These are phyloP conservation scores for Eulemur coronatus DNA, from an alignment of 2,797 vertebrate species.

Conservation along the genomic window DNA sequence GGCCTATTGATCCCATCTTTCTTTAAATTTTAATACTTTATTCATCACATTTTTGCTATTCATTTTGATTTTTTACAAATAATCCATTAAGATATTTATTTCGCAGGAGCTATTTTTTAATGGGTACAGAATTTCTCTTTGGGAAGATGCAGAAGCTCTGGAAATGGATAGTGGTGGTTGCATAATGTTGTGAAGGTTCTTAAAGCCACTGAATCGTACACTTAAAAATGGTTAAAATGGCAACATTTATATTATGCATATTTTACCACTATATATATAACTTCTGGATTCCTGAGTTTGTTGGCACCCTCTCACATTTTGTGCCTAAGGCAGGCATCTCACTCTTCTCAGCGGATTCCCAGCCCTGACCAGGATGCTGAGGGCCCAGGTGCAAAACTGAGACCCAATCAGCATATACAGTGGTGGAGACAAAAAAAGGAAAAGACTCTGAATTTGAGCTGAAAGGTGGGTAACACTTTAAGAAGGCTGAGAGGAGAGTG, in stretches of 20 bases:
- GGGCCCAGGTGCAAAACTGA: not conserved
- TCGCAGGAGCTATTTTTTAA: not conserved
- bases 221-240: not conserved
- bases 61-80: not conserved
- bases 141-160: not conserved
- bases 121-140: not conserved
- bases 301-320: not conserved
- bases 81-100: not conserved
- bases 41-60: not conserved
- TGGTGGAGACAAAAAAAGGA: not conserved
- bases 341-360: no score
- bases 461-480: not conserved
- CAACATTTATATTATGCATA: accelerated
- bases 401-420: not conserved
- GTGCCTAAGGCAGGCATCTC: not conserved
- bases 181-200: accelerated
- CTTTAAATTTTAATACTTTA: not conserved
- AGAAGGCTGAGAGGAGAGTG: not conserved
- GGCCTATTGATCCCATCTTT: not conserved
- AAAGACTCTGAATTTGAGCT: not conserved
- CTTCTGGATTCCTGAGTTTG: not conserved
- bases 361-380: not conserved
- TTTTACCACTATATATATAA: not conserved
- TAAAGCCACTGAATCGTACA: not conserved
- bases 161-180: not conserved